A percentile compares a stretch with the other conserved stretches of the same genome.
phyloP scores from a whole-genome alignment of 2,888 invertebrate species.

The Ramazzottius varieornatus region DNA sequence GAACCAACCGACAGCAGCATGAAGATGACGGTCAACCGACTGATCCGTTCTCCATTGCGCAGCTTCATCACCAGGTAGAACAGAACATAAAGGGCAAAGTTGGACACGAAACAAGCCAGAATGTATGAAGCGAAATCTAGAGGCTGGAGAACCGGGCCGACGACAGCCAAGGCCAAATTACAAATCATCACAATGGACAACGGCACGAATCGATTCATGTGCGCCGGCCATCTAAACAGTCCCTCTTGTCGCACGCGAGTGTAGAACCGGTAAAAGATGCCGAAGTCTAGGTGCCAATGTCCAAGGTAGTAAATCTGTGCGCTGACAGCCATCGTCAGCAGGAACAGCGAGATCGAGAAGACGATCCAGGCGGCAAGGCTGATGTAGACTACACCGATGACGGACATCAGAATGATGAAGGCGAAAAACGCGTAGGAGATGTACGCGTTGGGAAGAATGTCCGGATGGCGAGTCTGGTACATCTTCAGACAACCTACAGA shows the following conservation, averaged over 20 bases:
- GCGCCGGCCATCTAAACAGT: constrained; percentile 5
- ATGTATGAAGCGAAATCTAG: constrained; percentile 52
- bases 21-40: constrained; percentile 34
- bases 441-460: constrained; percentile 44
- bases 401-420: constrained; percentile 32
- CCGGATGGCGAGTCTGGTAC: constrained; percentile 62
- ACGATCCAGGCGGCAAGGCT: constrained; percentile 35
- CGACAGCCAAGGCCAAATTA: constrained; percentile 1
- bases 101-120: constrained; percentile 49
- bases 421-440: constrained; percentile 39
- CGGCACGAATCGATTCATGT: constrained; percentile 7
- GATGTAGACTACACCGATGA: constrained; percentile 36
- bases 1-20: constrained; percentile 34
- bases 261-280: neutral
- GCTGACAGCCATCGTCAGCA: constrained; percentile 34
- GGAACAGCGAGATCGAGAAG: constrained; percentile 41
- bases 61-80: constrained; percentile 62
- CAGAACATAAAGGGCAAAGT: constrained; percentile 46
- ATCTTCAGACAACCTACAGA: too few relatives aligned
- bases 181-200: constrained; percentile 6
- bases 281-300: constrained; percentile 29
- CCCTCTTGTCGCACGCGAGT: neutral
- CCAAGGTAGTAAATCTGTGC: constrained; percentile 26
- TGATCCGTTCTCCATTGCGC: constrained; percentile 36
- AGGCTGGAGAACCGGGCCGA: neutral